Conservation (phyloP, 1,140 invertebrate genomes). For the Ooceraea biroi region DNA sequence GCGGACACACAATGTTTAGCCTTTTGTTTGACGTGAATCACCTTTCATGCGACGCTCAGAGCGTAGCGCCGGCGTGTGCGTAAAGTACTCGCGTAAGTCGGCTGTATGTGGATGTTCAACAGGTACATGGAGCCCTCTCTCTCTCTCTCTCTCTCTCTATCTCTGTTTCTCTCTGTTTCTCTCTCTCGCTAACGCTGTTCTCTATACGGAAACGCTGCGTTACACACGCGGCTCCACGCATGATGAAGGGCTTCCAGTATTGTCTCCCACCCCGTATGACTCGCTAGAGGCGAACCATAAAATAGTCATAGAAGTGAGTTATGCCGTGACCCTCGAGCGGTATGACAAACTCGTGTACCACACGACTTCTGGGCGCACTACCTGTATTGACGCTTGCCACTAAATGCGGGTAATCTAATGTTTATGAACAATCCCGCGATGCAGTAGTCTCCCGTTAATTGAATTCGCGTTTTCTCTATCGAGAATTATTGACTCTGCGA, state of each 20-base stretch:
- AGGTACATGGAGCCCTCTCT: conserved; percentile 67
- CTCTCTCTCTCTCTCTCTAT: conserved; percentile 31
- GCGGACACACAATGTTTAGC: conserved; percentile 71
- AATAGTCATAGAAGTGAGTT: conserved; percentile 80
- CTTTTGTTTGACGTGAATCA: conserved; percentile 83
- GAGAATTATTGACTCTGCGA: conserved; percentile 15
- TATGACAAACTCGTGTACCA: conserved; percentile 65
- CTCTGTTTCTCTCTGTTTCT: conserved; percentile 16
- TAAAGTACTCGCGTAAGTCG: conserved; percentile 54
- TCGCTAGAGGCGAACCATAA: conserved; percentile 79
- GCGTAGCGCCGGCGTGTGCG: conserved; percentile 62
- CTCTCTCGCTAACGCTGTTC: conserved; percentile 39
- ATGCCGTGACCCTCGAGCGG: conserved; percentile 71
- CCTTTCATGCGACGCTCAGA: conserved; percentile 62
- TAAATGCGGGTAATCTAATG: not conserved
- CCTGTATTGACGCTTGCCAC: conserved; percentile 37
- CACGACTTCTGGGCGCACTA: conserved; percentile 55
- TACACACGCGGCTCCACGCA: conserved; percentile 66
- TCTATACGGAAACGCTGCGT: conserved; percentile 68
- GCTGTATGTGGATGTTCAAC: conserved; percentile 74
- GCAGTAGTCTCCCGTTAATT: conserved; percentile 8
- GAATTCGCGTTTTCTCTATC: conserved; percentile 12
- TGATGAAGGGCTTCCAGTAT: conserved; percentile 81
- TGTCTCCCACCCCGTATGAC: conserved; percentile 78
- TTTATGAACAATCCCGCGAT: conserved; percentile 40